A percentile compares a stretch with the other conserved stretches of the same genome.
These are phyloP conservation scores for Temnothorax rugatulus DNA, from an alignment of 2,888 invertebrate species.

Conservation along the genomic window DNA sequence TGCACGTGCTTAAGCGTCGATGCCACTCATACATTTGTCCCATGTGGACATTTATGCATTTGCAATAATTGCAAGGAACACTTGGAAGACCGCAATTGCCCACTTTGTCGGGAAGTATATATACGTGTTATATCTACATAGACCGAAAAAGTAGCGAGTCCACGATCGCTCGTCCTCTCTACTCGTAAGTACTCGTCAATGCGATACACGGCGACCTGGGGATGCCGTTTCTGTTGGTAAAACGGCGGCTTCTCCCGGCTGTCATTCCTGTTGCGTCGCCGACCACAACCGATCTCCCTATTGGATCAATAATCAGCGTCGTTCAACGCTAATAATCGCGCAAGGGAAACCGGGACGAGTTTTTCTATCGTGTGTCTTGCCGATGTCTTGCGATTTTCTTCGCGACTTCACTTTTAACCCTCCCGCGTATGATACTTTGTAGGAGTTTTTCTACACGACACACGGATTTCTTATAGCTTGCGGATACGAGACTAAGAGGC, in stretches of 20 bases:
- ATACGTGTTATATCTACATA: no score
- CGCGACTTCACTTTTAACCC: constrained; percentile 12
- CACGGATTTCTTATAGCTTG: constrained; percentile 54
- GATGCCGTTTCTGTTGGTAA: constrained; percentile 2
- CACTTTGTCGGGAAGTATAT: no score
- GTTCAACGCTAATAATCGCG: constrained; percentile 2
- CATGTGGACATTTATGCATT: no score
- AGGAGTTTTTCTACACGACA: constrained; percentile 61
- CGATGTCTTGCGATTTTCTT: constrained; percentile 2
- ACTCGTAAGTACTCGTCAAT: constrained; percentile 51
- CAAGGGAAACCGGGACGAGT: background rate
- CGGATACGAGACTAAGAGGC: constrained; percentile 47
- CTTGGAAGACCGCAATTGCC: no score
- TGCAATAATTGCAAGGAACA: no score
- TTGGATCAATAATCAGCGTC: background rate
- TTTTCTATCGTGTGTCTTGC: background rate
- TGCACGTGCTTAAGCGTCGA: no score
- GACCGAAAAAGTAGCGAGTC: no score
- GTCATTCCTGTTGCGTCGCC: constrained; percentile 22
- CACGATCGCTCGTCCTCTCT: no score
- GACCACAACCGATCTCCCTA: constrained; percentile 14
- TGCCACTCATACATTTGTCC: no score
- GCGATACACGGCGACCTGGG: constrained; percentile 30
- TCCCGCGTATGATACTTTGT: constrained; percentile 28
- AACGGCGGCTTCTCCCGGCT: constrained; percentile 15